Percentiles rank a stretch among this genome's conserved stretches.
Evolutionary conservation across 1,140 invertebrate genomes (phyloP).

Genomic region (Harpegnathos saltator): DNA sequence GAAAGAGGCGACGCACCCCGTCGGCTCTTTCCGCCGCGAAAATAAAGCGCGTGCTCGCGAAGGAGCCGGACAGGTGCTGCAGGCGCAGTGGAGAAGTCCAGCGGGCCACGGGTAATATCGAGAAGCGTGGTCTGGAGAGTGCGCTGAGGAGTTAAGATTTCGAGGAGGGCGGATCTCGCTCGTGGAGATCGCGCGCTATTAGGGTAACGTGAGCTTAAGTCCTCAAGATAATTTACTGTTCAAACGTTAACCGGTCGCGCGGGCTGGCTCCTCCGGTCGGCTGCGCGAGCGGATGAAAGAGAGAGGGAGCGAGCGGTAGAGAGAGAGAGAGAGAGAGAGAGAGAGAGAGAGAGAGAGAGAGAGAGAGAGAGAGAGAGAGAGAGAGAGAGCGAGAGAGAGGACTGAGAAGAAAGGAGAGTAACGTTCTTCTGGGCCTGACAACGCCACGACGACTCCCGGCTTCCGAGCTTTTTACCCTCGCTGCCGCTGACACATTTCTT

Average conservation of each 20-base stretch:
- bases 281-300: slow-evolving; percentile 39
- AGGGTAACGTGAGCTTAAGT: slow-evolving; percentile 72
- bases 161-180: slow-evolving; percentile 45
- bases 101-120: slow-evolving; percentile 40
- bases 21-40: too few relatives aligned
- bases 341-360: not conserved
- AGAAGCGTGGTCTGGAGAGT: slow-evolving; percentile 50
- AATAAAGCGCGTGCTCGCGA: too few relatives aligned
- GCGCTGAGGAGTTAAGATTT: slow-evolving; percentile 79
- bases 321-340: not conserved
- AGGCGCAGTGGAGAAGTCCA: too few relatives aligned
- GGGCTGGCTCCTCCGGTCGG: slow-evolving; percentile 53
- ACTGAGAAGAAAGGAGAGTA: slow-evolving; percentile 78
- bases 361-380: slow-evolving; percentile 18
- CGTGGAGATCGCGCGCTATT: slow-evolving; percentile 66
- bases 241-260: slow-evolving; percentile 73
- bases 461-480: slow-evolving; percentile 82
- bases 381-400: slow-evolving; percentile 36
- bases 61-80: too few relatives aligned
- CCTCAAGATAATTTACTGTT: slow-evolving; percentile 78
- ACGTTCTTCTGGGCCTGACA: slow-evolving; percentile 82
- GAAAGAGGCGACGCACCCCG: too few relatives aligned
- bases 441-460: slow-evolving; percentile 74
- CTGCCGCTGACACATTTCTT: slow-evolving; percentile 85
- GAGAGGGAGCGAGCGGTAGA: not conserved